Conservation (phyloP, 2,797 vertebrate genomes). For the Rhinatrema bivittatum region DNA sequence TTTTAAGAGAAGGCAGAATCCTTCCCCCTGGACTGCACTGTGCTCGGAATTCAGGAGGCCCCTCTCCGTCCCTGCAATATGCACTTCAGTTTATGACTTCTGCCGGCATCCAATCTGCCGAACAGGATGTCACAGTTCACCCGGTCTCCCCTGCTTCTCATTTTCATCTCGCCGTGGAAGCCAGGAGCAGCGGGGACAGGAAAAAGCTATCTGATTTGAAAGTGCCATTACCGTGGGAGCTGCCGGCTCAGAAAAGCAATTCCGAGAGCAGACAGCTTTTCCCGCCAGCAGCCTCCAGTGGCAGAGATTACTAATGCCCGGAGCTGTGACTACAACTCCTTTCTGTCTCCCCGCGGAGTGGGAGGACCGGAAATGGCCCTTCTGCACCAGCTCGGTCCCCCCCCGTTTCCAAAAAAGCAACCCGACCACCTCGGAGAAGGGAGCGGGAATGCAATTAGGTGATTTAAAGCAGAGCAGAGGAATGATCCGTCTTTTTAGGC, state of each 20-base stretch:
- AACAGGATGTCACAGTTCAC: slow-evolving; percentile 1
- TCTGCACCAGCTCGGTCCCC: neutral
- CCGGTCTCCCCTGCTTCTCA: slow-evolving; percentile 12
- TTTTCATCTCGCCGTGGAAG: slow-evolving; percentile 9
- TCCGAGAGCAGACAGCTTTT: slow-evolving; percentile 25
- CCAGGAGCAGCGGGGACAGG: slow-evolving; percentile 13
- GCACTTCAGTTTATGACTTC: too few species aligned
- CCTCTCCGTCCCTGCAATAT: too few species aligned
- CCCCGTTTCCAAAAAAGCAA: slow-evolving; percentile 5
- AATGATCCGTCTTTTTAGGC: too few species aligned
- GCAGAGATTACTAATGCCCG: slow-evolving; percentile 15
- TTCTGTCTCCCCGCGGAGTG: slow-evolving; percentile 3
- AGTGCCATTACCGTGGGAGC: slow-evolving; percentile 5
- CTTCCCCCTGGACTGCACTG: too few species aligned
- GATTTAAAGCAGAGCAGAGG: too few species aligned
- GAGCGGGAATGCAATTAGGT: too few species aligned
- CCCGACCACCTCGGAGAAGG: too few species aligned
- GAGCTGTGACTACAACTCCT: neutral
- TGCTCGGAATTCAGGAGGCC: too few species aligned
- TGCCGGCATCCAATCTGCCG: slow-evolving; percentile 3
- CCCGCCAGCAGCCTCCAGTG: slow-evolving; percentile 19
- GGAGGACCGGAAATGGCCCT: slow-evolving; percentile 8
- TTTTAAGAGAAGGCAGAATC: too few species aligned
- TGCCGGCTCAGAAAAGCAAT: slow-evolving; percentile 25
- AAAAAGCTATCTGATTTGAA: slow-evolving; percentile 20